phyloP scores from a whole-genome alignment of 2,888 invertebrate genomes.

The Chesias legatella region DNA sequence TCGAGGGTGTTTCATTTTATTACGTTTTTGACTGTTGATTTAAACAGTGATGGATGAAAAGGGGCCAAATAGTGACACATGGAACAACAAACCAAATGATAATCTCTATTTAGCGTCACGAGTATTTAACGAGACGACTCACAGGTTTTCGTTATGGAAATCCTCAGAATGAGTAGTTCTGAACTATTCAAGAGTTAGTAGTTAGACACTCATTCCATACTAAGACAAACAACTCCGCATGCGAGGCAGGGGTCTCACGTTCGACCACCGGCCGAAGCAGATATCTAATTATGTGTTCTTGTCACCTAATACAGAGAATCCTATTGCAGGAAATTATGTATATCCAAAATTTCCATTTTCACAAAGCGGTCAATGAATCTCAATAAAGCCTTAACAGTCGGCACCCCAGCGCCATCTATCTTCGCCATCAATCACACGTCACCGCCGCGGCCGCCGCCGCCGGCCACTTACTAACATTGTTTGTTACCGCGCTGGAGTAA shows the following conservation, averaged over 20 bases:
- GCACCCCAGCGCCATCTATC: constrained; percentile 16
- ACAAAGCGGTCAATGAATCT: not conserved
- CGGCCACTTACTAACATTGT: constrained; percentile 19
- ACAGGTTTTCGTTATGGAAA: no score
- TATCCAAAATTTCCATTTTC: no score
- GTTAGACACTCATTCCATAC: no score
- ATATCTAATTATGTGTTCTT: no score
- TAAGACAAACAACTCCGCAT: no score
- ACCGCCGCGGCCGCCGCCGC: constrained; percentile 4
- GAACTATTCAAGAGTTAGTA: no score
- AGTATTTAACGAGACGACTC: no score
- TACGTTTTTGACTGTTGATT: constrained; percentile 30
- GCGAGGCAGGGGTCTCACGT: no score
- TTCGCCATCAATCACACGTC: constrained; percentile 21
- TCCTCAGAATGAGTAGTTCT: no score
- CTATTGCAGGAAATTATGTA: no score
- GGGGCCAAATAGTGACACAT: constrained; percentile 12
- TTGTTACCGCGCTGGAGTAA: not conserved
- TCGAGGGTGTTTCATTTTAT: constrained; percentile 23
- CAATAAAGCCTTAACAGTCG: constrained; percentile 1
- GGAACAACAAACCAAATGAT: not conserved
- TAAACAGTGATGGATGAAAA: constrained; percentile 4
- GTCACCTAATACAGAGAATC: not conserved
- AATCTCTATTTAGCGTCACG: not conserved
- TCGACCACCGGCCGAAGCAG: no score